These are phyloP conservation scores for Muricea muricata DNA, from an alignment of 92 coral and sea anemone genomes.

Conservation along the genomic window DNA sequence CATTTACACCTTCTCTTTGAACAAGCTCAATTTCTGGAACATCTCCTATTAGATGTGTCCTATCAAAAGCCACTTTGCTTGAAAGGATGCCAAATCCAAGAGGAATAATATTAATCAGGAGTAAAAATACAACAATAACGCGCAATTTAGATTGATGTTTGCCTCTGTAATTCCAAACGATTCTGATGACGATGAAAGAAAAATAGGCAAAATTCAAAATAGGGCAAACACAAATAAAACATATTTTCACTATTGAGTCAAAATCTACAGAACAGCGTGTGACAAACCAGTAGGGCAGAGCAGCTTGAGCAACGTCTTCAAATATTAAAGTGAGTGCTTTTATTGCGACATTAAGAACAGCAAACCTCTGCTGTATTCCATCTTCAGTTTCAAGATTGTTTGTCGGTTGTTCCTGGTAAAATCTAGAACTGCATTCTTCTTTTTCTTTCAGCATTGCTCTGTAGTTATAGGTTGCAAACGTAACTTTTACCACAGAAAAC, in stretches of 20 bases:
- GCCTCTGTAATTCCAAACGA: background rate
- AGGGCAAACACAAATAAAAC: conserved; percentile 11
- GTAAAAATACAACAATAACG: background rate
- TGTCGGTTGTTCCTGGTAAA: background rate
- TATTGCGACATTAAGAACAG: background rate
- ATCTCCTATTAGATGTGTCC: conserved; percentile 15
- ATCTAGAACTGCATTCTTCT: background rate
- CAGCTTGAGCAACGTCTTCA: conserved; percentile 26
- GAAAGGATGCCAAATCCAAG: conserved; percentile 1
- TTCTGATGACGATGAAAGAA: background rate
- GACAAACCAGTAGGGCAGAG: conserved; percentile 11
- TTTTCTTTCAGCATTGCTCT: background rate
- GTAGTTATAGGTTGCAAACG: background rate
- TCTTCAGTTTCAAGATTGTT: background rate
- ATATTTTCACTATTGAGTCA: background rate
- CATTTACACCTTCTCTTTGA: background rate
- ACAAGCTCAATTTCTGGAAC: conserved; percentile 16
- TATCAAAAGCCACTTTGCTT: conserved; percentile 7
- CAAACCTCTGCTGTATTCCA: background rate
- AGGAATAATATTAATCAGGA: background rate
- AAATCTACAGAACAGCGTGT: conserved; percentile 27
- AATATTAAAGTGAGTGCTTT: background rate
- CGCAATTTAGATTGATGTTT: background rate
- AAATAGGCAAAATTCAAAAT: conserved; percentile 13
- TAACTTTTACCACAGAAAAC: background rate